A percentile compares a stretch with the other conserved stretches of the same genome.
phyloP scores from a whole-genome alignment of 2,888 invertebrate species.

The Gymnocheta viridis region DNA sequence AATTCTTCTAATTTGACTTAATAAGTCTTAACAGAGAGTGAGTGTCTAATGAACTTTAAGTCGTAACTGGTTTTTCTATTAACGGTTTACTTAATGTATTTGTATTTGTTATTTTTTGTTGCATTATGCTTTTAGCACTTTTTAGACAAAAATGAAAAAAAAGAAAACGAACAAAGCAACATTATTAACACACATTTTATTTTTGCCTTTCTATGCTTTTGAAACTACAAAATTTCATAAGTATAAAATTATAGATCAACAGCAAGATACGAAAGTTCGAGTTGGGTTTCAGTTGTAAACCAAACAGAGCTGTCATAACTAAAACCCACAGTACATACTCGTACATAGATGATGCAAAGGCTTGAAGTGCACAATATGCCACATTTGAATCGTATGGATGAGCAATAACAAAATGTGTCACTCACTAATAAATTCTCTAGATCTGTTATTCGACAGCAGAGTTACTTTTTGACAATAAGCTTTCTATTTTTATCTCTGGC shows the following conservation, averaged over 20 bases:
- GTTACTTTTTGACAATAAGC: neutral
- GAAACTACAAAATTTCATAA: neutral
- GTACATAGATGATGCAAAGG: neutral
- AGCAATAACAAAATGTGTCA: neutral
- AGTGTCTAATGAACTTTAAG: constrained; percentile 50
- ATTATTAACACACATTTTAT: constrained; percentile 29
- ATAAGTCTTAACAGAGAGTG: constrained; percentile 25
- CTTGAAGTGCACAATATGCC: neutral
- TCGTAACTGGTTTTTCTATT: constrained; percentile 65
- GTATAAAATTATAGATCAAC: neutral
- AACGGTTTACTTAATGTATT: constrained; percentile 64
- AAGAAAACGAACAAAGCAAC: constrained; percentile 9
- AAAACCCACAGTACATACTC: too few relatives aligned
- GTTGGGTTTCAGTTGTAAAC: neutral
- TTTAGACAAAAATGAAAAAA: constrained; percentile 15
- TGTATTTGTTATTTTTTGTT: neutral
- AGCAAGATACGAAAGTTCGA: neutral
- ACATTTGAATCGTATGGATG: neutral
- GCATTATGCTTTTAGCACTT: constrained; percentile 57
- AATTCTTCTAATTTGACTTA: constrained; percentile 42
- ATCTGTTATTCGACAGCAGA: neutral
- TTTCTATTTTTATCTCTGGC: too few relatives aligned
- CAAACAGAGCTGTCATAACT: neutral
- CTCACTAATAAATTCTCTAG: neutral
- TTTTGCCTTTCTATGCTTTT: neutral